Evolutionary conservation across 2,888 invertebrate genomes (phyloP).

Genomic region (Cenopis cana): DNA sequence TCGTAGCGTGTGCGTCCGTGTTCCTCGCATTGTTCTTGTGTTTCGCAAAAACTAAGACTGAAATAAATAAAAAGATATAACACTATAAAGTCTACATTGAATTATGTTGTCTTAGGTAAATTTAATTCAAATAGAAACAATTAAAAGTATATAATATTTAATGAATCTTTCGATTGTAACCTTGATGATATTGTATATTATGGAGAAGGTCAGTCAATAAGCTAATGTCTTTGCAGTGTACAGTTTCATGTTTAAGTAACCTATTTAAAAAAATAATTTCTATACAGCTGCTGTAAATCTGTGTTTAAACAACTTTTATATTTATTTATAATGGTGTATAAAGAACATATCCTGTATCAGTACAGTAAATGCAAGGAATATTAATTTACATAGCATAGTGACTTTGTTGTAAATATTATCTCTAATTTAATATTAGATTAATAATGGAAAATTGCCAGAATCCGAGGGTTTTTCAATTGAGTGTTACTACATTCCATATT

Average conservation of each 20-base stretch:
- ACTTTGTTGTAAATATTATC: conserved; percentile 83
- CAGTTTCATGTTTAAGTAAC: conserved; percentile 78
- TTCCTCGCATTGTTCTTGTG: conserved; percentile 78
- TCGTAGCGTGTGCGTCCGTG: conserved; percentile 64
- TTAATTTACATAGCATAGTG: conserved; percentile 81
- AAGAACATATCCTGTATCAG: conserved; percentile 78
- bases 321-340: conserved; percentile 75
- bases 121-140: conserved; percentile 83
- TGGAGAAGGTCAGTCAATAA: conserved; percentile 71
- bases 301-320: conserved; percentile 85
- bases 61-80: conserved; percentile 81
- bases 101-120: conserved; percentile 83
- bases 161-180: conserved; percentile 78
- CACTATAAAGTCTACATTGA: conserved; percentile 81
- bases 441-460: conserved; percentile 74
- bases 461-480: conserved; percentile 81
- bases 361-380: conserved; percentile 78
- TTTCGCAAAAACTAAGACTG: conserved; percentile 84
- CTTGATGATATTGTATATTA: conserved; percentile 75
- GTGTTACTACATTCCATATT: conserved; percentile 85
- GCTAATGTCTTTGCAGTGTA: conserved; percentile 78
- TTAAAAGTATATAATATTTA: conserved; percentile 81
- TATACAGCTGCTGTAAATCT: conserved; percentile 79
- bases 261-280: conserved; percentile 77
- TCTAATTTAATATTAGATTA: conserved; percentile 82